Evolutionary conservation across 2,888 invertebrate species (phyloP).

Genomic region (Shargacucullia verbasci): DNA sequence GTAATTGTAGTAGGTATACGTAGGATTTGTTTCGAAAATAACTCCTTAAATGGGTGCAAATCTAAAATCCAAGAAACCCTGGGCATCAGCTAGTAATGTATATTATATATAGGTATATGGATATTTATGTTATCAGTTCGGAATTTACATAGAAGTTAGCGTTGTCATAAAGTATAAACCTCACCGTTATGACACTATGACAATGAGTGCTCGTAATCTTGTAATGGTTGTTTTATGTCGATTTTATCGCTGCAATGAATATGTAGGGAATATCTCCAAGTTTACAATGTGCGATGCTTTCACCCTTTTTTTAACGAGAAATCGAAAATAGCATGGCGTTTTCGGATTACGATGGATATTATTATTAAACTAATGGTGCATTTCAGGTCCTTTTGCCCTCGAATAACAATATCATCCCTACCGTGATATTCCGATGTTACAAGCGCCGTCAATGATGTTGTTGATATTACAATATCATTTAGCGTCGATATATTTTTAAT

Average conservation of each 20-base stretch:
- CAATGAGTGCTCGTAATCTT: conserved; percentile 21
- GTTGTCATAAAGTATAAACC: neutral
- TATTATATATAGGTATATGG: too few species aligned
- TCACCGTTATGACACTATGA: conserved; percentile 24
- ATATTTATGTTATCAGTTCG: neutral
- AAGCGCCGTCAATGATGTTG: too few species aligned
- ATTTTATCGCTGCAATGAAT: conserved; percentile 39
- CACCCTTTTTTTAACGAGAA: conserved; percentile 2
- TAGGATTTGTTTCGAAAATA: too few species aligned
- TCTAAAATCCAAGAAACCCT: too few species aligned
- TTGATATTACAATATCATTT: neutral
- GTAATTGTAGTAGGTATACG: too few species aligned
- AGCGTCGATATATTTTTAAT: conserved; percentile 43
- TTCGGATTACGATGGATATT: conserved; percentile 17
- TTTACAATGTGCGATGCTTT: too few species aligned
- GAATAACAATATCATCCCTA: conserved; percentile 34
- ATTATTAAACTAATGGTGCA: conserved; percentile 38
- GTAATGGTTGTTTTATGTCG: conserved; percentile 33
- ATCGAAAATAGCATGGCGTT: conserved; percentile 15
- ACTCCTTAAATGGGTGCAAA: too few species aligned
- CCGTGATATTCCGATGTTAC: conserved; percentile 26
- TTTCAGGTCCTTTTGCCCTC: conserved; percentile 18
- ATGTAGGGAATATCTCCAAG: neutral
- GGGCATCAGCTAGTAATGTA: too few species aligned
- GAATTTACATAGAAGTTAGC: too few species aligned